Evolutionary conservation across 2,113 vertebrate genomes (phyloP).

Genomic region (Pachyramphus minor): DNA sequence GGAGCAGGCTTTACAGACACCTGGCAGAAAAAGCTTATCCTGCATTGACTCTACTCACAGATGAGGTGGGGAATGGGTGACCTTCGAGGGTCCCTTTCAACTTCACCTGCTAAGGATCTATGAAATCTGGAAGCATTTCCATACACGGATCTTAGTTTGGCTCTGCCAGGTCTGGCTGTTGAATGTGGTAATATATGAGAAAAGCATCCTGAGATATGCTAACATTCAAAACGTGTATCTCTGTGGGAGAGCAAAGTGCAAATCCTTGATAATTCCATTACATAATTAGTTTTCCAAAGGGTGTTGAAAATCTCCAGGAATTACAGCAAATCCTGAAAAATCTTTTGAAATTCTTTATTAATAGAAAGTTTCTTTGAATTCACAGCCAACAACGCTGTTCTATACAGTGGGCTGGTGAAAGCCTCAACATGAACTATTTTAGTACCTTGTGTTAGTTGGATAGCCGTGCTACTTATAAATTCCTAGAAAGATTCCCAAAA

Average conservation of each 20-base stretch:
- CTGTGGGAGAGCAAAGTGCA: not conserved
- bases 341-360: not conserved
- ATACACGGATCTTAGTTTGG: not conserved
- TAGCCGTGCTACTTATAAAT: slow-evolving; percentile 1
- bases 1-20: not conserved
- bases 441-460: slow-evolving; percentile 37
- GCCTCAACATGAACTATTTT: slow-evolving; percentile 8
- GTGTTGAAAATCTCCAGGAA: slow-evolving; percentile 36
- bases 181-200: not conserved
- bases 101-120: not conserved
- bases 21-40: not conserved
- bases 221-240: not conserved
- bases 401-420: not conserved
- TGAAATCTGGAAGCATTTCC: not conserved
- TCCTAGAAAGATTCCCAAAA: slow-evolving; percentile 59
- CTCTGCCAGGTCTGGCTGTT: not conserved
- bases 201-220: not conserved
- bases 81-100: not conserved
- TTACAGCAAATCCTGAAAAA: slow-evolving; percentile 21
- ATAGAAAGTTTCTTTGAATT: slow-evolving; percentile 19
- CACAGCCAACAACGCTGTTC: not conserved
- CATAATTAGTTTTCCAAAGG: slow-evolving; percentile 4
- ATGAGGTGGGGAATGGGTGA: not conserved
- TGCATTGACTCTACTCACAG: not conserved
- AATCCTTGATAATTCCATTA: slow-evolving; percentile 13